Evolutionary conservation across 2,888 invertebrate genomes (phyloP).

Genomic region (Cheilosia scutellata): DNA sequence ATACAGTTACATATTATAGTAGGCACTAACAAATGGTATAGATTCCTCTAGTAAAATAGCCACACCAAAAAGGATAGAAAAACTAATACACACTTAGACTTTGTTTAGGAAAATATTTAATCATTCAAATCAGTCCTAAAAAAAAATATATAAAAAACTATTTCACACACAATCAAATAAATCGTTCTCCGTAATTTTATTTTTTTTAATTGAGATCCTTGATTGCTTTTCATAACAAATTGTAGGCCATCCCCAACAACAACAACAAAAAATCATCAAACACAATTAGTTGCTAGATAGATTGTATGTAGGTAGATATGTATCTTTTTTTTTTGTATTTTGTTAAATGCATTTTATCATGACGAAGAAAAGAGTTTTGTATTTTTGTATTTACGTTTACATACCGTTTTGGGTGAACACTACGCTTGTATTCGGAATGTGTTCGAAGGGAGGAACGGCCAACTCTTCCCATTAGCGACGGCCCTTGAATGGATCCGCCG

Average conservation of each 20-base stretch:
- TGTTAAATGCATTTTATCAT: constrained; percentile 41
- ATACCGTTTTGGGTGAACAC: constrained; percentile 84
- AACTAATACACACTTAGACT: constrained; percentile 18
- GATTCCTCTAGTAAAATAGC: constrained; percentile 9
- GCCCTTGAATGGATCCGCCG: constrained; percentile 77
- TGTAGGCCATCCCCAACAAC: constrained; percentile 15
- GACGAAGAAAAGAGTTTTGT: constrained; percentile 30
- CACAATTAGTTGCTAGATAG: constrained; percentile 43
- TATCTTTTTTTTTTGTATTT: constrained; percentile 15
- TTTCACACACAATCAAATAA: constrained; percentile 36
- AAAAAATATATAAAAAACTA: constrained; percentile 11
- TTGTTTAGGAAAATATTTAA: neutral
- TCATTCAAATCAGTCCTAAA: constrained; percentile 6
- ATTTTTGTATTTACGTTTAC: constrained; percentile 67
- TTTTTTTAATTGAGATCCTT: constrained; percentile 25
- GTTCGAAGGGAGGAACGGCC: constrained; percentile 81
- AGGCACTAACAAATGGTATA: neutral
- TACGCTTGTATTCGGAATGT: constrained; percentile 81
- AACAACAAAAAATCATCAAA: constrained; percentile 37
- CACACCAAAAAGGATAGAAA: constrained; percentile 17
- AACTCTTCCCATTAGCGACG: constrained; percentile 80
- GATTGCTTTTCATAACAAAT: constrained; percentile 47
- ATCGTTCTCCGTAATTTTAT: constrained; percentile 20
- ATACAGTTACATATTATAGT: too few relatives aligned
- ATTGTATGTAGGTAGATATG: constrained; percentile 3